Base-by-base conservation (phyloP, 2,797 vertebrate species). In the Adelosebastes latens region DNA sequence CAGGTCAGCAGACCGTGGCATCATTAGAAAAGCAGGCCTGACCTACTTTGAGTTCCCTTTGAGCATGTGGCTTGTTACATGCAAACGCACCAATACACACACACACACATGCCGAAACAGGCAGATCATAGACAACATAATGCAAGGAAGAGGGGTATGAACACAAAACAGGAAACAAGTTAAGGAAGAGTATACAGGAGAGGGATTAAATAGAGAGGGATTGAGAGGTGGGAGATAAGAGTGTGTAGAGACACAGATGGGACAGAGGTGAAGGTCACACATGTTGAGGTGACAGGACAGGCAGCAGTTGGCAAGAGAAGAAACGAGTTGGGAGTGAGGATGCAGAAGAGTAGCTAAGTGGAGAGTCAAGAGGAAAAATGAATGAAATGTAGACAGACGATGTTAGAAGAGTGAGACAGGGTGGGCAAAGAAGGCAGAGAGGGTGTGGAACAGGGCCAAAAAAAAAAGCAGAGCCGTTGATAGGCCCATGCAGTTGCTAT, bases 1-100 rank as follows among this genome's bases (percentile, higher is more conserved):
- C 92, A 93, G 96, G 96, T 97, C 96, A 97, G 94, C 95, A 97
- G 96, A 97, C 96, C 94, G 83, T 96, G 93, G 95, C 95, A 92
- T 97, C 96, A 97, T 97, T 97, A 96, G 95, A 96, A 96, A 97
- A 95, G 95, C n/a, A 95, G 96, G 92, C 89, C 95, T 97, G 96
- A 97, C 97, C 97, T 97, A 97, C 95, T 97, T 97, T 94, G 77
- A 66, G 22, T 74, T 79, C 56, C 65, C 55, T 32, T 75, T 64
- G 39, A 70, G 36, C 25, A 72, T 77, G 63, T 72, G 74, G 61
- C 39, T 74, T 69, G 53, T 76, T 75, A 77, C 70, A 56, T 25
- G 36, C 52, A 75, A 53, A 68, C 34, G 16, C 55, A 71, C 29
- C 24, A 53, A 55, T 4, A 66, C 24, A 27, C 55, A 58, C 22